Evolutionary conservation across 2,113 vertebrate species (phyloP).

Genomic region (Dasypus novemcinctus): DNA sequence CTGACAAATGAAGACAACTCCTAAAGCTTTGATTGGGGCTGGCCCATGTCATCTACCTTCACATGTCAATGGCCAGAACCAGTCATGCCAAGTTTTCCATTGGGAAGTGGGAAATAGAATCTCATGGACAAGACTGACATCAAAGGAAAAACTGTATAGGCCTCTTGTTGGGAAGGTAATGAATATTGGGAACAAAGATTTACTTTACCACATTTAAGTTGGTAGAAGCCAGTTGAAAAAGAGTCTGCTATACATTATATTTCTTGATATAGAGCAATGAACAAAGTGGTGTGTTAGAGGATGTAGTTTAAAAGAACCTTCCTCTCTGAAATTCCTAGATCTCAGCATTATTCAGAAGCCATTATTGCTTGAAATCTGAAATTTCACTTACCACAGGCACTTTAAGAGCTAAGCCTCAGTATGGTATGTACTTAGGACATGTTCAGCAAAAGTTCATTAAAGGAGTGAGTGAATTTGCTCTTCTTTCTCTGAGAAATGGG

Average conservation of each 20-base stretch:
- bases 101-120: background rate
- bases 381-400: background rate
- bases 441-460: background rate
- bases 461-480: background rate
- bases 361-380: background rate
- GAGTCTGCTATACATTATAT: background rate
- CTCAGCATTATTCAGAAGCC: background rate
- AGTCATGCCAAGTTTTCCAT: background rate
- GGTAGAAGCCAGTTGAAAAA: background rate
- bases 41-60: background rate
- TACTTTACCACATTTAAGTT: background rate
- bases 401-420: background rate
- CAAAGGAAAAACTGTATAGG: background rate
- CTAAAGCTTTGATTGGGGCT: background rate
- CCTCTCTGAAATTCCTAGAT: background rate
- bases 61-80: too few relatives aligned
- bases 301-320: background rate
- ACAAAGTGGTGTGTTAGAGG: background rate
- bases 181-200: background rate
- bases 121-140: too few relatives aligned
- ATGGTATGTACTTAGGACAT: accelerated
- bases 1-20: too few relatives aligned
- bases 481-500: background rate
- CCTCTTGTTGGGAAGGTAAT: background rate
- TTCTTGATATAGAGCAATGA: background rate